Conservation (phyloP, 2,113 vertebrate genomes). For the Platycercus adscitus region DNA sequence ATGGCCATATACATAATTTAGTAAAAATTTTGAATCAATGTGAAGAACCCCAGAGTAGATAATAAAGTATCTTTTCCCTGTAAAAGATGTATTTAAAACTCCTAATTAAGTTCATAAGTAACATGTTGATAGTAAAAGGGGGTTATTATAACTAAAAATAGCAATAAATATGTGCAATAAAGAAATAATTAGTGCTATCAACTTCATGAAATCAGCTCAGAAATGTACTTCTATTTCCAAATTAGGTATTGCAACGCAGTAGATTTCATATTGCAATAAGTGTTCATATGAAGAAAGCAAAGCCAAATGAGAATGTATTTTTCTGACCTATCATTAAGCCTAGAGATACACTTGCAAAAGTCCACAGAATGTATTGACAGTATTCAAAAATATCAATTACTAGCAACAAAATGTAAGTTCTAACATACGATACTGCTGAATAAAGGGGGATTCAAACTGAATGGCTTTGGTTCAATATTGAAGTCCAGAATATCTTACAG, state of each 20-base stretch:
- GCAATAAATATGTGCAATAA: neutral
- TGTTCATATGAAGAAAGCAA: neutral
- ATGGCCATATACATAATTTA: neutral
- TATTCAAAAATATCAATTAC: neutral
- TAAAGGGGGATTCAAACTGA: neutral
- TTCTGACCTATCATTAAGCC: neutral
- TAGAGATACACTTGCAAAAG: neutral
- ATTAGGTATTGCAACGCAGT: neutral
- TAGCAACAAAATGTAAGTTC: neutral
- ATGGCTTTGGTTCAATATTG: neutral
- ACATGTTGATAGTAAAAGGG: neutral
- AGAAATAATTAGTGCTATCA: neutral
- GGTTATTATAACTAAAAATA: neutral
- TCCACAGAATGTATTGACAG: neutral
- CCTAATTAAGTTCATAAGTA: neutral
- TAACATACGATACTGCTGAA: neutral
- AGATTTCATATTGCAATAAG: neutral
- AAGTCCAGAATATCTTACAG: neutral
- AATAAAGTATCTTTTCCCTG: neutral
- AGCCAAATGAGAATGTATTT: neutral
- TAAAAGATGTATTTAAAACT: neutral
- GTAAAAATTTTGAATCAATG: neutral
- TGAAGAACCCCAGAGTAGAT: neutral
- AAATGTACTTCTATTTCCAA: neutral
- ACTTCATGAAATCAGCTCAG: neutral